These are phyloP conservation scores for Pangasius mekongensis DNA, from an alignment of 2,797 vertebrate genomes.

Conservation along the genomic window DNA sequence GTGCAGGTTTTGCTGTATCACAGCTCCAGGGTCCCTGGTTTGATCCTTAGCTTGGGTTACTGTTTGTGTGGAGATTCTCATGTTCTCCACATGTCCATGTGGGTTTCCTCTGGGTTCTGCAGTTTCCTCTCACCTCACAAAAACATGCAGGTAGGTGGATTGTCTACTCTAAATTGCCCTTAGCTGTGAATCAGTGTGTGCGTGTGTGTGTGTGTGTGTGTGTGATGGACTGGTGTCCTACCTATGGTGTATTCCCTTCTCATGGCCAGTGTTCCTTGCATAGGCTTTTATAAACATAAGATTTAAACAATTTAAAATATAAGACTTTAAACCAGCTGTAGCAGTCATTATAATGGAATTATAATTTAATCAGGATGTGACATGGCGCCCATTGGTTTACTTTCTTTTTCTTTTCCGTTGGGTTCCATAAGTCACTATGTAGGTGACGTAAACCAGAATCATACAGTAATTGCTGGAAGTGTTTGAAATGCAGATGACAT, in stretches of 20 bases:
- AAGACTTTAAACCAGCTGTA: slow-evolving; percentile 10
- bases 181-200: background rate
- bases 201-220: background rate
- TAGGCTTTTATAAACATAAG: background rate
- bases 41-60: slow-evolving; percentile 6
- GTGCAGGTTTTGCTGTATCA: background rate
- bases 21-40: background rate
- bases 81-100: background rate
- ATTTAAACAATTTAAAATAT: slow-evolving; percentile 1
- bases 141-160: background rate
- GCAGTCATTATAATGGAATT: background rate
- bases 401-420: background rate
- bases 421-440: background rate
- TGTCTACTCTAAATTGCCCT: background rate
- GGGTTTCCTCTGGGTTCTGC: background rate
- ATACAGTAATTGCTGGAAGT: background rate
- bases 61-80: slow-evolving; percentile 3
- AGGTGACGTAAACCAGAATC: background rate
- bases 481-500: background rate
- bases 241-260: background rate
- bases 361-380: slow-evolving; percentile 21
- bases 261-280: background rate
- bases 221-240: background rate
- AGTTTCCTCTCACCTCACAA: background rate
- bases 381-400: background rate